Evolutionary conservation across 2,113 vertebrate genomes (phyloP).

Genomic region (Rhinoderma darwinii): DNA sequence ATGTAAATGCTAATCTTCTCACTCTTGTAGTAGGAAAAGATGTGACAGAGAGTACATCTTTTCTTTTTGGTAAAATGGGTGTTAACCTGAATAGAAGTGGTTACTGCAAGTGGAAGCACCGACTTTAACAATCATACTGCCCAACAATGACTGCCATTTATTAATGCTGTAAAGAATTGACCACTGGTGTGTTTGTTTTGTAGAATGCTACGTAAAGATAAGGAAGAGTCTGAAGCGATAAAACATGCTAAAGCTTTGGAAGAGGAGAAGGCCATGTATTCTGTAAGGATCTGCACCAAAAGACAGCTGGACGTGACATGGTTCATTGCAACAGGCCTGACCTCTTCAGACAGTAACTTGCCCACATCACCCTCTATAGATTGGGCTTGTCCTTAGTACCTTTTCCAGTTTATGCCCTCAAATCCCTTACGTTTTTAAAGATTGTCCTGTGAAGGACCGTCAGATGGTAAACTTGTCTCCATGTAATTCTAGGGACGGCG

Average conservation of each 20-base stretch:
- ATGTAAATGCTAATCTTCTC: too few relatives aligned
- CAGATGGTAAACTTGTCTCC: not conserved
- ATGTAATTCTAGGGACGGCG: constrained; percentile 81
- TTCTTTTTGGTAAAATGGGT: too few relatives aligned
- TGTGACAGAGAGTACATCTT: too few relatives aligned
- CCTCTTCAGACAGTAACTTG: constrained; percentile 13
- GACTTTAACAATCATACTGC: not conserved
- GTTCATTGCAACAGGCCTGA: constrained; percentile 20
- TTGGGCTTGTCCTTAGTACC: not conserved
- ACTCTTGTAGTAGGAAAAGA: too few relatives aligned
- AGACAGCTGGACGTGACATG: constrained; percentile 29
- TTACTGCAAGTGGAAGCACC: not conserved
- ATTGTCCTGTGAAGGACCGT: not conserved
- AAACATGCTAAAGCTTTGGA: constrained; percentile 96
- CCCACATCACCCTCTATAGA: not conserved
- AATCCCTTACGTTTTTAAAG: not conserved
- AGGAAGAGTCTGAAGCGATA: constrained; percentile 95
- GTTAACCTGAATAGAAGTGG: not conserved
- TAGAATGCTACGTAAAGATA: constrained; percentile 96
- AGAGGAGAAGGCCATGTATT: constrained; percentile 98
- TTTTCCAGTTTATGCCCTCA: not conserved
- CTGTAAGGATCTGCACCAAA: constrained; percentile 76
- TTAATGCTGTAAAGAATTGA: too few relatives aligned
- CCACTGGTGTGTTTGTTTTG: not conserved
- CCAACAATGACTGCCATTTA: not conserved